Conservation (phyloP, 2,797 vertebrate species). For the Neoniphon sammara region DNA sequence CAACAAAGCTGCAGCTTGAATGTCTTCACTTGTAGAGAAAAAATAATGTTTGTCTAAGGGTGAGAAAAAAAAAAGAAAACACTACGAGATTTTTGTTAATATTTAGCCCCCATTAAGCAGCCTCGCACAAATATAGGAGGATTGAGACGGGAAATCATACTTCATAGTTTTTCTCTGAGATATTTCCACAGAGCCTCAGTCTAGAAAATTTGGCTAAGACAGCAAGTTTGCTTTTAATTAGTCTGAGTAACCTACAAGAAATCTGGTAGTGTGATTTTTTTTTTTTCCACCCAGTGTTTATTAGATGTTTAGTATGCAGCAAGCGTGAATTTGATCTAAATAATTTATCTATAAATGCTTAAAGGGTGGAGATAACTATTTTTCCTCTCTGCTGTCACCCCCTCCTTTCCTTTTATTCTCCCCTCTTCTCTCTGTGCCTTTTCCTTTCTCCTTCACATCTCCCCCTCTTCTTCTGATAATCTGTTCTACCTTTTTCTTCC, state of each 20-base stretch:
- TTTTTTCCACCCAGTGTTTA: conserved; percentile 73
- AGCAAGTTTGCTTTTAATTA: conserved; percentile 76
- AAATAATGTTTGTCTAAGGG: conserved; percentile 71
- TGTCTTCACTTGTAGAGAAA: conserved; percentile 75
- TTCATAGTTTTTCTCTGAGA: conserved; percentile 52
- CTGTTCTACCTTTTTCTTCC: not conserved
- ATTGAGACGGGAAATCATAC: conserved; percentile 45
- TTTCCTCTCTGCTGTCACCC: conserved; percentile 63
- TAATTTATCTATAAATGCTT: conserved; percentile 73
- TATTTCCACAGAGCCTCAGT: conserved; percentile 63
- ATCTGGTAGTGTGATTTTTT: conserved; percentile 78
- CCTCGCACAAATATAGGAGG: conserved; percentile 31
- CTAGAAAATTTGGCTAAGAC: conserved; percentile 59
- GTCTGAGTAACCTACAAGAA: conserved; percentile 59
- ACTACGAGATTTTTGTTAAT: conserved; percentile 66
- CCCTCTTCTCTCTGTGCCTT: not conserved
- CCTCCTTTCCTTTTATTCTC: conserved; percentile 46
- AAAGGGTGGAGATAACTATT: conserved; percentile 77
- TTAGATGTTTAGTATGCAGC: conserved; percentile 78
- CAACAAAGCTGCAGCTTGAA: conserved; percentile 77
- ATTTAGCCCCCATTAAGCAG: conserved; percentile 62
- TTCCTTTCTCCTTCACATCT: conserved; percentile 16
- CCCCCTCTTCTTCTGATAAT: not conserved
- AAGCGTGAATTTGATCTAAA: conserved; percentile 69
- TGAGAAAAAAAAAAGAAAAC: conserved; percentile 58